Percentiles rank a stretch among this genome's conserved stretches.
phyloP scores from a whole-genome alignment of 2,797 vertebrate genomes.

The Sebastes steindachneri region DNA sequence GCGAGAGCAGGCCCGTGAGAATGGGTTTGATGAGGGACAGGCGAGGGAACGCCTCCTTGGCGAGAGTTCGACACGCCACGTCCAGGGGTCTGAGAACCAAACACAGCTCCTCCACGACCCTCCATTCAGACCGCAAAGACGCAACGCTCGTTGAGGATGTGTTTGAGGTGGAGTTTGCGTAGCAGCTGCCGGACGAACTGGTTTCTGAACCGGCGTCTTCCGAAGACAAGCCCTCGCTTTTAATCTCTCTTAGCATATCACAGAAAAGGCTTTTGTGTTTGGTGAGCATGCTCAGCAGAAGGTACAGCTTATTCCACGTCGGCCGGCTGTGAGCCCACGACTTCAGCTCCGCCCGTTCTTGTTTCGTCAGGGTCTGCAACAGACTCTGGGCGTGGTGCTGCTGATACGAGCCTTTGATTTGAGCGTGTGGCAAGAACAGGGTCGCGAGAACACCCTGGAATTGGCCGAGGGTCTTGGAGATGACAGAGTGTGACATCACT shows the following conservation, averaged over 20 bases:
- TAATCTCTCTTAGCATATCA: slow-evolving; percentile 50
- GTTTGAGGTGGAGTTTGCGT: slow-evolving; percentile 33
- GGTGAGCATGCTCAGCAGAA: slow-evolving; percentile 56
- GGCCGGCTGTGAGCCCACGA: slow-evolving; percentile 62
- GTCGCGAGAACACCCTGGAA: slow-evolving; percentile 62
- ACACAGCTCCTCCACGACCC: slow-evolving; percentile 76
- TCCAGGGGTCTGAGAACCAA: slow-evolving; percentile 82
- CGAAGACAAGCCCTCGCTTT: slow-evolving; percentile 15
- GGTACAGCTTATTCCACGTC: slow-evolving; percentile 71
- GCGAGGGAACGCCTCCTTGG: slow-evolving; percentile 80
- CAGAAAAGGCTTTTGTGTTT: slow-evolving; percentile 60
- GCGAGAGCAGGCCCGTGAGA: slow-evolving; percentile 81
- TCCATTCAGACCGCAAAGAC: slow-evolving; percentile 70
- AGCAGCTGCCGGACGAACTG: slow-evolving; percentile 5
- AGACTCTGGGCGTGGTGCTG: slow-evolving; percentile 27
- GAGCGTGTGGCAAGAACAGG: slow-evolving; percentile 27
- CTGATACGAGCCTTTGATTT: neutral
- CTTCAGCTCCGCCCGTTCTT: slow-evolving; percentile 55
- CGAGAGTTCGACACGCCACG: slow-evolving; percentile 82
- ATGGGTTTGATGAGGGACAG: slow-evolving; percentile 83
- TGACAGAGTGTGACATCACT: slow-evolving; percentile 67
- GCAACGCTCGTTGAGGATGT: neutral
- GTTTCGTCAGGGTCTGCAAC: slow-evolving; percentile 38
- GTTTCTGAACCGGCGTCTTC: slow-evolving; percentile 36
- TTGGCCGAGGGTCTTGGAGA: slow-evolving; percentile 66